Conservation (phyloP, 2,113 vertebrate genomes). For the Numida meleagris region DNA sequence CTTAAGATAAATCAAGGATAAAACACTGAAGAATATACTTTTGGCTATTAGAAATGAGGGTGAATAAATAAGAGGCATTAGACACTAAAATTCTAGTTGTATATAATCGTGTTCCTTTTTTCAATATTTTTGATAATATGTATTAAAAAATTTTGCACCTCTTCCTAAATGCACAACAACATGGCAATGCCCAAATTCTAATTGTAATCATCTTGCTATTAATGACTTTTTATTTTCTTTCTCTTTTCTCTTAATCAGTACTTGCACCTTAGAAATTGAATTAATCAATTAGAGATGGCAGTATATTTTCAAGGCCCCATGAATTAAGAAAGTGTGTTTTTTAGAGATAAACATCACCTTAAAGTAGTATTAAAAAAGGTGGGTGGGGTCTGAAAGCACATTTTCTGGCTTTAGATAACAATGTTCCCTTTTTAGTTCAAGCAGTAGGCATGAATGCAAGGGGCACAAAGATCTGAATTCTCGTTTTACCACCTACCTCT, state of each 20-base stretch:
- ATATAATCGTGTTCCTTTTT: background rate
- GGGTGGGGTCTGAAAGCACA: background rate
- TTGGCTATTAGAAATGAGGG: background rate
- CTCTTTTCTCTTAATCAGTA: background rate
- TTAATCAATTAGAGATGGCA: background rate
- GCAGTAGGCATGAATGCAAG: background rate
- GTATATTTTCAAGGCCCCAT: background rate
- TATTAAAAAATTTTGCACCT: background rate
- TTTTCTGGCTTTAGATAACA: slow-evolving; percentile 28
- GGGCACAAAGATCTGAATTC: background rate
- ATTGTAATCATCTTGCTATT: background rate
- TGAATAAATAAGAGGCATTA: background rate
- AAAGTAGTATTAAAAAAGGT: background rate
- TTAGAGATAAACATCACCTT: slow-evolving; percentile 15
- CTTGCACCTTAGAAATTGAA: background rate
- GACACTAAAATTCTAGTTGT: background rate
- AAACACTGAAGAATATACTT: background rate
- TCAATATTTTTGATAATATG: background rate
- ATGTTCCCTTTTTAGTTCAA: background rate
- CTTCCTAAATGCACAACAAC: background rate
- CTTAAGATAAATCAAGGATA: background rate
- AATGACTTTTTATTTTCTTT: background rate
- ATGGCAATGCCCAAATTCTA: background rate
- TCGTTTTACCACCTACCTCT: background rate
- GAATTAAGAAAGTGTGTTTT: background rate